Percentiles rank a stretch among this genome's conserved stretches.
phyloP scores from a whole-genome alignment of 2,888 invertebrate species.

The Agonopterix alstromeriana region DNA sequence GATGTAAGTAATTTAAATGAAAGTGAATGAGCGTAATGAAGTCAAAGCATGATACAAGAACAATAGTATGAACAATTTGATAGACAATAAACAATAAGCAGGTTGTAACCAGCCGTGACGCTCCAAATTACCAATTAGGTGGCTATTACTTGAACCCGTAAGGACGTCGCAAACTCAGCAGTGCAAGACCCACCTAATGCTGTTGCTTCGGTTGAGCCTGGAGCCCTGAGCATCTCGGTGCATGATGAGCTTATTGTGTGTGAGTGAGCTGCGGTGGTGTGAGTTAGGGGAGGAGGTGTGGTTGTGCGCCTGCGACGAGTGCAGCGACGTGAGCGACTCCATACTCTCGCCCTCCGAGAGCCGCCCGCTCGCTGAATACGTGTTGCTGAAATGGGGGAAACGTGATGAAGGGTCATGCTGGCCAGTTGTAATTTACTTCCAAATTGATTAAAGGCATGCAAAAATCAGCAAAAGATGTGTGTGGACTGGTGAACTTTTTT shows the following conservation, averaged over 20 bases:
- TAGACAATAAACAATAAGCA: too few species aligned
- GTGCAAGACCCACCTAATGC: slow-evolving; percentile 84
- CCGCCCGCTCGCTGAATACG: slow-evolving; percentile 83
- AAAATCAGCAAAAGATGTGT: too few species aligned
- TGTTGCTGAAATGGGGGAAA: slow-evolving; percentile 78
- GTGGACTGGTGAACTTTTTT: too few species aligned
- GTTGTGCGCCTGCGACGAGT: slow-evolving; percentile 85
- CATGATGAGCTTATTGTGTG: slow-evolving; percentile 78
- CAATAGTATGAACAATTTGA: neutral
- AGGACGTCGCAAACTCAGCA: neutral
- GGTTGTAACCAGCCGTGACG: neutral
- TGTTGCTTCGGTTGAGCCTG: slow-evolving; percentile 92
- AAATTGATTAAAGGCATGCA: too few species aligned
- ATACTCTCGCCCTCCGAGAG: slow-evolving; percentile 95
- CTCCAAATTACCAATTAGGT: neutral
- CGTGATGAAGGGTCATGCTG: slow-evolving; percentile 49
- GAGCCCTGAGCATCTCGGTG: slow-evolving; percentile 77
- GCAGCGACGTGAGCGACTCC: slow-evolving; percentile 86
- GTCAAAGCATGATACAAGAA: slow-evolving; percentile 7
- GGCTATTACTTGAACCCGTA: too few species aligned
- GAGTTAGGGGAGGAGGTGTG: slow-evolving; percentile 82
- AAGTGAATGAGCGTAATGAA: slow-evolving; percentile 5
- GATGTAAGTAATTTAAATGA: slow-evolving; percentile 1
- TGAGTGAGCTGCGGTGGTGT: slow-evolving; percentile 81
- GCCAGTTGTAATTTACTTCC: slow-evolving; percentile 27